A percentile compares a stretch with the other conserved stretches of the same genome.
These are phyloP conservation scores for Drosophila meridiana DNA, from an alignment of 2,888 invertebrate genomes.

Conservation along the genomic window DNA sequence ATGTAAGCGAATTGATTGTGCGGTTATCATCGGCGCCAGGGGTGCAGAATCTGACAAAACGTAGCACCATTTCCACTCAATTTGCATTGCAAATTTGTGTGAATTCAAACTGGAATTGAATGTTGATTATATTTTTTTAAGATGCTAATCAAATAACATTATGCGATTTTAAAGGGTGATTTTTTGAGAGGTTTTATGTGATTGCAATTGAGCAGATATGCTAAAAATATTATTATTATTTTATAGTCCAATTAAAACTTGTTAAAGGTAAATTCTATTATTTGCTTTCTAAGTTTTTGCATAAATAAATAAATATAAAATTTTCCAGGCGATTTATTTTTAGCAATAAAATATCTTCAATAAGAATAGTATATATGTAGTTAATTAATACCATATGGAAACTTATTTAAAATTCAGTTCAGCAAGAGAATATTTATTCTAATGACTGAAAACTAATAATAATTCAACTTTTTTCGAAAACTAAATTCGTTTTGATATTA, in stretches of 20 bases:
- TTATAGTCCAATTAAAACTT: no score
- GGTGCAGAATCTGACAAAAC: slow-evolving; percentile 4
- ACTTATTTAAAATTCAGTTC: no score
- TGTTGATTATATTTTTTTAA: slow-evolving; percentile 5
- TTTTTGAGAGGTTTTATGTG: neutral
- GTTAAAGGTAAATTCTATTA: neutral
- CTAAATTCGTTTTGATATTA: no score
- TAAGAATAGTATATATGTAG: no score
- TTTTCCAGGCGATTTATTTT: no score
- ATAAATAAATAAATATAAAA: neutral
- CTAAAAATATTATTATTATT: neutral
- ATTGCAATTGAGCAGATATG: slow-evolving; percentile 1
- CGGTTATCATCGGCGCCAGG: slow-evolving; percentile 28
- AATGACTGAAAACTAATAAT: no score
- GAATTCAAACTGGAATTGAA: neutral
- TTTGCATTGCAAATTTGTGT: slow-evolving; percentile 43
- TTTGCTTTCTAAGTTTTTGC: neutral
- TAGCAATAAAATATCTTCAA: no score
- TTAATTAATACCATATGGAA: no score
- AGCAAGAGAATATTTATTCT: no score
- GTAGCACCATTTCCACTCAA: slow-evolving; percentile 7
- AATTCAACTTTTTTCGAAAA: no score
- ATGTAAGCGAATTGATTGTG: slow-evolving; percentile 38
- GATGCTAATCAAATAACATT: slow-evolving; percentile 12
- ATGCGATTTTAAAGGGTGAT: neutral